These are phyloP conservation scores for Zeus faber DNA, from an alignment of 2,113 vertebrate species.

Conservation along the genomic window DNA sequence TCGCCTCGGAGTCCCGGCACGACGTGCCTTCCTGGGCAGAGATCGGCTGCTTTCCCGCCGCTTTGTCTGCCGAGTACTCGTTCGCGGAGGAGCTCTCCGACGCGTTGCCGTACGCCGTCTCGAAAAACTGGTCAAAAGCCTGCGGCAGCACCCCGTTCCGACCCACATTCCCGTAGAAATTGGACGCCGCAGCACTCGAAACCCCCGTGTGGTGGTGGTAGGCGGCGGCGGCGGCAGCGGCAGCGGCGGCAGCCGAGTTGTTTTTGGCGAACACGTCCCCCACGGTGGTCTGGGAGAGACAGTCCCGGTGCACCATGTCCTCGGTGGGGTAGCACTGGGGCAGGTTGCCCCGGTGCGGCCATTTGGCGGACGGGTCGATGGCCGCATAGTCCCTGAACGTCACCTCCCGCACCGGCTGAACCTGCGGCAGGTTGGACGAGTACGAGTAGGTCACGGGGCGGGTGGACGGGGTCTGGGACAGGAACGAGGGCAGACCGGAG, in stretches of 20 bases:
- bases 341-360: slow-evolving; percentile 90
- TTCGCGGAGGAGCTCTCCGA: slow-evolving; percentile 79
- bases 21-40: slow-evolving; percentile 80
- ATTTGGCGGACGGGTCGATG: slow-evolving; percentile 94
- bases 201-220: slow-evolving; percentile 68
- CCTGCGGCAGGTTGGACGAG: slow-evolving; percentile 95
- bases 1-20: slow-evolving; percentile 77
- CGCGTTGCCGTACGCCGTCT: slow-evolving; percentile 88
- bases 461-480: slow-evolving; percentile 94
- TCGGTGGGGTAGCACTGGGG: slow-evolving; percentile 93
- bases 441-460: slow-evolving; percentile 96
- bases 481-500: slow-evolving; percentile 95
- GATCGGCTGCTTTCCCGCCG: slow-evolving; percentile 73
- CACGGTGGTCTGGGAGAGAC: slow-evolving; percentile 85
- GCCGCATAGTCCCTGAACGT: slow-evolving; percentile 98
- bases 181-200: slow-evolving; percentile 81
- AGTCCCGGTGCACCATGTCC: slow-evolving; percentile 96
- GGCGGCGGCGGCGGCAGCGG: slow-evolving; percentile 76
- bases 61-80: slow-evolving; percentile 86
- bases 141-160: slow-evolving; percentile 95
- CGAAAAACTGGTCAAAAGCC: slow-evolving; percentile 98
- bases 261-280: slow-evolving; percentile 94
- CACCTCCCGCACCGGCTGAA: slow-evolving; percentile 95
- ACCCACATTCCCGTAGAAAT: slow-evolving; percentile 95
- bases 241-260: slow-evolving; percentile 81